Base-by-base conservation (phyloP, 2,888 invertebrate species). In the Tinea trinotella region DNA sequence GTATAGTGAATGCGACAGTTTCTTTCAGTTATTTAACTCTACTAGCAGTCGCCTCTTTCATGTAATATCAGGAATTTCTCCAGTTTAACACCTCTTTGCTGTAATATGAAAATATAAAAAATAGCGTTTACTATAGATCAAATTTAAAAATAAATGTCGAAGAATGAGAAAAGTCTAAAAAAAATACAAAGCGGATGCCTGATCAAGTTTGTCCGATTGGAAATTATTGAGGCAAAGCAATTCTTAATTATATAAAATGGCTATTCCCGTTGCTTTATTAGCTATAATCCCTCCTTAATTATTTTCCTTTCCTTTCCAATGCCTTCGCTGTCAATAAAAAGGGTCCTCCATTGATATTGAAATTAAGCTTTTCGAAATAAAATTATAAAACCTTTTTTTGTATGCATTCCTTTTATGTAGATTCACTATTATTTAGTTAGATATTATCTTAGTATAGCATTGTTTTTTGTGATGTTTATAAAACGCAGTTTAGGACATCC, bases 251-350 rank as follows among this genome's bases (percentile, higher is more conserved):
- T 40, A 40, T 40, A 15, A 40, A 40, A 40, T 15, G 40, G 40
- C 40, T 40, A 40, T 40, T 40, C 40, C 40, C 40, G 13, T 3
- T 15, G 40, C 40, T 15, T 6, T 40, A 40, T 15, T 40, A 40
- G 40, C 12, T 40, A 40, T 40, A 40, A 40, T 40, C 40, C 48
- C 19, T n/a, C 19, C 48, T 48, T 48, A 48, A 48, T 48, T 48
- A 48, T 48, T 48, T 48, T 48, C 40, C 40, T 40, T 40, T 40
- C 40, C 40, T 40, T 40, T 15, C 15, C 13, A 40, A 40, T 40
- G 13, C 40, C 40, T 40, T 40, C 40, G 40, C 13, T 15, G 7
- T 40, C 40, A 15, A 40, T 40, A 40, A 40, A 40, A 40, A 40
- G 40, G 40, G 40, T 40, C 40, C 40, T 12, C 2, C 19, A 48